A percentile compares a stretch with the other conserved stretches of the same genome.
These are phyloP conservation scores for Thomomys bottae DNA, from an alignment of 2,113 vertebrate species.

Conservation along the genomic window DNA sequence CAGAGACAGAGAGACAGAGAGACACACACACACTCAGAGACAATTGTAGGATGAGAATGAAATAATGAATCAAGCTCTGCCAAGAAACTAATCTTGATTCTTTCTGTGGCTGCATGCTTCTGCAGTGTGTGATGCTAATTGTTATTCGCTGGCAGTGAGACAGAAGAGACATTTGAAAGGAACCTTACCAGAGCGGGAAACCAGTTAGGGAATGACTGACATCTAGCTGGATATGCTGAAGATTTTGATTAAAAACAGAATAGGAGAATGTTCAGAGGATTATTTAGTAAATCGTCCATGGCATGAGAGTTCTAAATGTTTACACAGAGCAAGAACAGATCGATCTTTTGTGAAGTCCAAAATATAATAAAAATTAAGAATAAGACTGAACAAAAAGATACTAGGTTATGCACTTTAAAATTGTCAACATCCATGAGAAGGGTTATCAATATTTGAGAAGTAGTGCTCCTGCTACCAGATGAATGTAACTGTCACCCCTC, in stretches of 20 bases:
- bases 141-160: not conserved
- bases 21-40: too few species aligned
- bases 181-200: not conserved
- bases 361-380: not conserved
- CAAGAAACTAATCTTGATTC: not conserved
- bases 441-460: too few species aligned
- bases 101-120: not conserved
- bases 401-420: not conserved
- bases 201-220: not conserved
- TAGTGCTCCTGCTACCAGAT: too few species aligned
- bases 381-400: constrained; percentile 41
- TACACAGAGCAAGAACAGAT: not conserved
- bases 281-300: not conserved
- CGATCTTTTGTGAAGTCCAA: not conserved
- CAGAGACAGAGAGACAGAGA: too few species aligned
- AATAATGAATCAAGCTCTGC: too few species aligned
- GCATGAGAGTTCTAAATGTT: constrained; percentile 1
- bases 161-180: not conserved
- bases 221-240: not conserved
- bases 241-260: not conserved
- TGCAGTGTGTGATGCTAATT: not conserved
- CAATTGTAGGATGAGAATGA: too few species aligned
- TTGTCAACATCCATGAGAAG: not conserved
- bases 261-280: not conserved
- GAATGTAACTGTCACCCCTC: too few species aligned